These are phyloP conservation scores for Ophioninae sp. DNA, from an alignment of 2,888 invertebrate genomes.

Conservation along the genomic window DNA sequence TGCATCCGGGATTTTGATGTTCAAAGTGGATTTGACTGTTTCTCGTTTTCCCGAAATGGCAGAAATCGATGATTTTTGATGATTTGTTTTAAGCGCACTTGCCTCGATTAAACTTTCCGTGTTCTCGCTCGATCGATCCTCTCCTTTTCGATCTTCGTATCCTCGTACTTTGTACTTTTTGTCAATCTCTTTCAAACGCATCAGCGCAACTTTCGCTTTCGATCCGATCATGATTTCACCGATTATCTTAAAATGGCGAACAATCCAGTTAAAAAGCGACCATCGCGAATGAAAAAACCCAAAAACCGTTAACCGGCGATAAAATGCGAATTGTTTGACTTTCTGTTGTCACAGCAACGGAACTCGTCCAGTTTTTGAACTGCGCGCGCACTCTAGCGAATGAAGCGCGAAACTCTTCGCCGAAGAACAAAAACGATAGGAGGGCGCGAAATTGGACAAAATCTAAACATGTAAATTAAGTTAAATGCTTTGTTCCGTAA, in stretches of 20 bases:
- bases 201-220: constrained; percentile 72
- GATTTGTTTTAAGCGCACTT: constrained; percentile 12
- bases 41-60: constrained; percentile 18
- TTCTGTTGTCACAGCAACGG: constrained; percentile 47
- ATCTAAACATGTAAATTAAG: neutral
- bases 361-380: neutral
- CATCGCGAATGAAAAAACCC: neutral
- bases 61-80: neutral
- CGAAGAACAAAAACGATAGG: neutral
- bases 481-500: too few relatives aligned
- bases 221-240: constrained; percentile 68
- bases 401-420: neutral
- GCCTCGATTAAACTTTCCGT: constrained; percentile 63
- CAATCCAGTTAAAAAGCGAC: neutral
- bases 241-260: neutral
- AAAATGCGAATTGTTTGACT: constrained; percentile 9
- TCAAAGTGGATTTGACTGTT: constrained; percentile 60
- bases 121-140: constrained; percentile 62
- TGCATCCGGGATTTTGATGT: constrained; percentile 66
- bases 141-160: constrained; percentile 44
- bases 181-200: constrained; percentile 75
- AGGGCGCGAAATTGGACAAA: neutral
- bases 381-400: constrained; percentile 7
- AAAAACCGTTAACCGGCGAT: constrained; percentile 2
- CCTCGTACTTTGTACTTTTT: constrained; percentile 72